These are phyloP conservation scores for Pseudomyrmex pallidus DNA, from an alignment of 1,140 invertebrate genomes.

Conservation along the genomic window DNA sequence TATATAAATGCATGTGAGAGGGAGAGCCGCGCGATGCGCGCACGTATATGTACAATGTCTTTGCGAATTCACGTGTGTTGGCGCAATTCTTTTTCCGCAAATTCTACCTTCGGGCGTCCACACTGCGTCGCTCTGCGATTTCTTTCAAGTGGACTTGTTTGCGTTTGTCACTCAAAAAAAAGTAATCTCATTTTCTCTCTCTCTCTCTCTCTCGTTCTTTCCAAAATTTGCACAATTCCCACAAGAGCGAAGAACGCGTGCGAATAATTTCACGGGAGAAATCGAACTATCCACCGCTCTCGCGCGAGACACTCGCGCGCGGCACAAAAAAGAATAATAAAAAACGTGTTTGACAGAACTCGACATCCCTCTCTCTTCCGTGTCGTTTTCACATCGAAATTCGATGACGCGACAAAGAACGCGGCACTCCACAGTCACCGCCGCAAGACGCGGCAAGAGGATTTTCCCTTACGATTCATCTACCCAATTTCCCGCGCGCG, in stretches of 20 bases:
- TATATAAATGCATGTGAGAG: constrained; percentile 50
- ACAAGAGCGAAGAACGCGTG: constrained; percentile 19
- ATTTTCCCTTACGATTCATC: constrained; percentile 28
- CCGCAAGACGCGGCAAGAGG: constrained; percentile 8
- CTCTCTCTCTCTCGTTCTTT: not conserved
- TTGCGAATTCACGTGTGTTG: constrained; percentile 42
- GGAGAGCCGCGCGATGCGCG: constrained; percentile 27
- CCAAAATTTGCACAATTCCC: constrained; percentile 17
- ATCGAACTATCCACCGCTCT: constrained; percentile 20
- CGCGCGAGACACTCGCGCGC: constrained; percentile 17
- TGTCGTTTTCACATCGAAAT: constrained; percentile 27
- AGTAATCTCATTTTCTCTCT: constrained; percentile 6
- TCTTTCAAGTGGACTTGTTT: constrained; percentile 47
- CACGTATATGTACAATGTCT: constrained; percentile 29
- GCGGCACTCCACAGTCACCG: not conserved
- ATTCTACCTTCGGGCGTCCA: constrained; percentile 47
- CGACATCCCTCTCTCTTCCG: not conserved
- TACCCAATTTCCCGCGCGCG: constrained; percentile 16
- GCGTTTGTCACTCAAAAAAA: constrained; percentile 1
- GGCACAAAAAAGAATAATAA: too few relatives aligned
- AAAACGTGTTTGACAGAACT: not conserved
- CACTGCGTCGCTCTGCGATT: constrained; percentile 30
- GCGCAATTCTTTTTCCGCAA: constrained; percentile 23
- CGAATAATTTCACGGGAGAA: constrained; percentile 44
- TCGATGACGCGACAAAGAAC: constrained; percentile 37